Percentiles rank a stretch among this genome's conserved stretches.
These are phyloP conservation scores for Agelas oroides DNA, from an alignment of 37 sponge, comb jelly and placozoan genomes.

Conservation along the genomic window DNA sequence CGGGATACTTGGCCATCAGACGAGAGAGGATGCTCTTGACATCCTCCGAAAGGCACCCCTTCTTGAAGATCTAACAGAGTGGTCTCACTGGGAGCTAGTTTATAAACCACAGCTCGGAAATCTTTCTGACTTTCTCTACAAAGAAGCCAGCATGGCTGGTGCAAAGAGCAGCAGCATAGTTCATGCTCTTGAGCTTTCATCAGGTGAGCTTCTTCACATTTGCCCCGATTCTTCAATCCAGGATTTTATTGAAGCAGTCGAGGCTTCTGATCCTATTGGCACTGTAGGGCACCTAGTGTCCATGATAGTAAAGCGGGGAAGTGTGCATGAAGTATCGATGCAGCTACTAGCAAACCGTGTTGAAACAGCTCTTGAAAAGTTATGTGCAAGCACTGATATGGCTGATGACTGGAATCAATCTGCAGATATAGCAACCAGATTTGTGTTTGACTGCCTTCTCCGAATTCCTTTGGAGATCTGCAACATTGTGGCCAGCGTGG, in stretches of 20 bases:
- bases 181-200: constrained; percentile 33
- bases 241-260: constrained; percentile 49
- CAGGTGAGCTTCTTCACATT: constrained; percentile 44
- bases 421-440: constrained; percentile 7
- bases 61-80: constrained; percentile 53
- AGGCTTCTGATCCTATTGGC: constrained; percentile 13
- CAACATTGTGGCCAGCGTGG: constrained; percentile 38
- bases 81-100: constrained; percentile 74
- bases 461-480: constrained; percentile 61
- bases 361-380: constrained; percentile 44
- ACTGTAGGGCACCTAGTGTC: constrained; percentile 56
- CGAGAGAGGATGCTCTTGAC: constrained; percentile 31
- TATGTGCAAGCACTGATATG: not conserved
- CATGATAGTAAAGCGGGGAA: constrained; percentile 46
- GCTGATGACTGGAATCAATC: not conserved
- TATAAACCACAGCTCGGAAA: constrained; percentile 46
- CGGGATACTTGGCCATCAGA: constrained; percentile 47
- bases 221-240: constrained; percentile 28
- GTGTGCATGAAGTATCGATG: constrained; percentile 17
- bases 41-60: constrained; percentile 47
- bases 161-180: not conserved
- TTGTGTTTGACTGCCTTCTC: constrained; percentile 44
- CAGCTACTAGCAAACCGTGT: constrained; percentile 48
- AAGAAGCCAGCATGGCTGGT: not conserved
- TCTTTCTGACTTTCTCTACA: constrained; percentile 37